Percentiles rank a stretch among this genome's conserved stretches.
These are phyloP conservation scores for Leptinotarsa juncta DNA, from an alignment of 2,888 invertebrate genomes.

Conservation along the genomic window DNA sequence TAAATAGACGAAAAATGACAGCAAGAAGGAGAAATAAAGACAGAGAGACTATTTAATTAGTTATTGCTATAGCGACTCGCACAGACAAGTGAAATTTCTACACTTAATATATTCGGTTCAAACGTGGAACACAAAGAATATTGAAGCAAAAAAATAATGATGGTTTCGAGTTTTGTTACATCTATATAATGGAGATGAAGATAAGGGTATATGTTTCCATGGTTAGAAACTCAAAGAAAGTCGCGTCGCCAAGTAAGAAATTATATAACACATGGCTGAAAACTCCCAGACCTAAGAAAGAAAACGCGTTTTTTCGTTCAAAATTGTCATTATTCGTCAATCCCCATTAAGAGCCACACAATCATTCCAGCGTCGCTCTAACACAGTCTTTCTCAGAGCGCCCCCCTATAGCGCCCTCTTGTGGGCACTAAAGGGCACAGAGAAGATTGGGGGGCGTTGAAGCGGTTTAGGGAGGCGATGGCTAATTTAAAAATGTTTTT, in stretches of 20 bases:
- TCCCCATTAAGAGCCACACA: too few species aligned
- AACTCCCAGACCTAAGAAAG: too few species aligned
- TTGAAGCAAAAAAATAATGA: background rate
- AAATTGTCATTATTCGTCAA: too few species aligned
- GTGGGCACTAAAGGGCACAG: too few species aligned
- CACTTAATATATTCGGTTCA: background rate
- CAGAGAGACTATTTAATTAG: conserved; percentile 13
- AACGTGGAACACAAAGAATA: background rate
- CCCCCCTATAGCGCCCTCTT: too few species aligned
- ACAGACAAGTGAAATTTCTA: conserved; percentile 4
- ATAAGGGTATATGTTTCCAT: background rate
- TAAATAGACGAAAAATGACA: background rate
- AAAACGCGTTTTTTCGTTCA: too few species aligned
- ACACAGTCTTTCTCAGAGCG: too few species aligned
- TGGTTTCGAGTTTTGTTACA: background rate
- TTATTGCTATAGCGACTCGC: conserved; percentile 17
- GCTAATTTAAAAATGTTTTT: too few species aligned
- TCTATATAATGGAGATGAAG: background rate
- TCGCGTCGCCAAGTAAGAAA: background rate
- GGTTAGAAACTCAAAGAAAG: background rate
- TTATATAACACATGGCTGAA: background rate
- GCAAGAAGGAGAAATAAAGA: conserved; percentile 11
- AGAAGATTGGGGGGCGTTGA: too few species aligned
- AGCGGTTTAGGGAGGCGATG: too few species aligned
- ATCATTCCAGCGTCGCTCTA: too few species aligned